Base-by-base conservation (phyloP, 1,140 invertebrate species). In the Conus betulinus region DNA sequence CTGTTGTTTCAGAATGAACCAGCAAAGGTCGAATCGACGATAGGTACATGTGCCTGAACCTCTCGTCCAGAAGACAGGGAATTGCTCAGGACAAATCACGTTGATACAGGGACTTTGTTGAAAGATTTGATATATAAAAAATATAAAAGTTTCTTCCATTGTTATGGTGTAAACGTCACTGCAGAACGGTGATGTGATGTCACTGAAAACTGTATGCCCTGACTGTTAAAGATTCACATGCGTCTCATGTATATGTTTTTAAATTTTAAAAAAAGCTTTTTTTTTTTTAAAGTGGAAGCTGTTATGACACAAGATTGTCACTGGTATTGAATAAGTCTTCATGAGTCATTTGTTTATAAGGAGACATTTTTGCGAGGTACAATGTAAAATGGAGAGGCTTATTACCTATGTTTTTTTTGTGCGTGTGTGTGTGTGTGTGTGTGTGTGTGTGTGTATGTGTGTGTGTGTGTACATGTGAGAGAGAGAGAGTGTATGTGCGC, bases 21-120 rank as follows among this genome's bases (percentile, higher is more conserved):
- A 84, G n/a, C 82, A 84, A 20, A 84, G 82, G 55, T 63, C 82
- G n/a, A 84, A 25, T 27, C 53, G 82, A 27, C 82, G 82, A 20
- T 84, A 39, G 23, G 13, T 5, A n/a, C 25, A 27, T 15, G 23
- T 20, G 67, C 6, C 67, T 71, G 67, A 63, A n/a, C 17, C 23
- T n/a, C 67, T 20, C 15, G 20, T 23, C 67, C 67, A 71, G 39
- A 63, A 63, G 1, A 63, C 60, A 63, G 17, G 17, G 60, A 11
- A 20, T 23, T 71, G 67, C 67, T 71, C 67, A 71, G 67, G 23
- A n/a, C 17, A 71, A 71, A 71, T 71, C 15, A 71, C 6, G 67
- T 11, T 11, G 67, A 71, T 71, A 20, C 6, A 1, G 60, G 67
- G 13, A 71, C 67, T 20, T 71, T 71, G 67, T 60, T 60, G 57